These are phyloP conservation scores for Thaumatotibia leucotreta DNA, from an alignment of 1,140 invertebrate genomes.

Conservation along the genomic window DNA sequence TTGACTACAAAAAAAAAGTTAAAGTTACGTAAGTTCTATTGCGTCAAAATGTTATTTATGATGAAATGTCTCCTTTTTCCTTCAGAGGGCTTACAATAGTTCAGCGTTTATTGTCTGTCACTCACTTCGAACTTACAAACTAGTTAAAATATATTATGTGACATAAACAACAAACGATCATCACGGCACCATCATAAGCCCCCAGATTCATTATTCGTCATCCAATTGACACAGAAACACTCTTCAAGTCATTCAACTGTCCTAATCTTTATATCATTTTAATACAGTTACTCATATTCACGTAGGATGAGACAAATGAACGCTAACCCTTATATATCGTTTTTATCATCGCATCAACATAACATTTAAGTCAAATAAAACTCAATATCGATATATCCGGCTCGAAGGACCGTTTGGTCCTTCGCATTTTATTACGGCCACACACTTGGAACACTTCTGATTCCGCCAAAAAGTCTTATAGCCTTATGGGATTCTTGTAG, in stretches of 20 bases:
- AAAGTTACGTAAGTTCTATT: too few species aligned
- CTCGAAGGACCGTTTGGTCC: not conserved
- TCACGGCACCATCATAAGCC: too few species aligned
- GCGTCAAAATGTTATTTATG: too few species aligned
- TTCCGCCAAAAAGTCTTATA: not conserved
- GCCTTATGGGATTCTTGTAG: not conserved
- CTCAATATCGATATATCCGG: not conserved
- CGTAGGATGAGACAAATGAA: slow-evolving; percentile 1
- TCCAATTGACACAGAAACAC: not conserved
- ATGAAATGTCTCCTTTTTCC: too few species aligned
- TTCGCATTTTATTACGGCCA: not conserved
- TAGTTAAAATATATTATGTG: too few species aligned
- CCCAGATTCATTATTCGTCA: not conserved
- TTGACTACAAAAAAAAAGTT: too few species aligned
- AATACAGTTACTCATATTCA: not conserved
- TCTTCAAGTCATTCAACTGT: not conserved
- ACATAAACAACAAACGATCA: too few species aligned
- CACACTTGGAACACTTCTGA: not conserved
- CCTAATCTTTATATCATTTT: not conserved
- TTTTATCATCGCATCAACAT: slow-evolving; percentile 5
- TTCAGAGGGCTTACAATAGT: too few species aligned
- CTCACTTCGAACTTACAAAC: too few species aligned
- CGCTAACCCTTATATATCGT: not conserved
- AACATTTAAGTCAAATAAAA: slow-evolving; percentile 15
- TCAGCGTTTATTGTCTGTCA: too few species aligned